Evolutionary conservation across 2,113 vertebrate genomes (phyloP), one percentile per base, ranked within the genome.

Genomic region (Neodon shergylaensis): DNA sequence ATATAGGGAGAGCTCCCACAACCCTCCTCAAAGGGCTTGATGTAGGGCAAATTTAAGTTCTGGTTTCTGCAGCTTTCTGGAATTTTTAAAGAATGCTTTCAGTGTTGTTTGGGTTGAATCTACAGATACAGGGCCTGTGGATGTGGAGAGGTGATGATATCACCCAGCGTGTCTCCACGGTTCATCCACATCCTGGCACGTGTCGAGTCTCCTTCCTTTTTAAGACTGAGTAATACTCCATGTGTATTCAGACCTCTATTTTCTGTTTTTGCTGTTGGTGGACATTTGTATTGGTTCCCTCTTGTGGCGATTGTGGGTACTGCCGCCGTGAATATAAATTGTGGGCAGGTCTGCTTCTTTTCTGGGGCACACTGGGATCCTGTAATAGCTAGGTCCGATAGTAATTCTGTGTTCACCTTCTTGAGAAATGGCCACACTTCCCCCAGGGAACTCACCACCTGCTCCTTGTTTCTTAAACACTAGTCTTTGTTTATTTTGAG

Each of bases 301-400:
- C 49, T 36, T 22, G 47, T 26, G 94, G 77, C 63, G 26, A 0
- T 0, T 21, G 13, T 12, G 52, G 8, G 7, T 2, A 52, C 4
- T 19, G 66, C 65, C 11, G 4, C 88, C 0, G 0, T 8, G 9
- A 1, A 5, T 66, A 7, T 5, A 28, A 6, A 7, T 17, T 31
- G 22, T 14, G 22, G 0, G 0, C 28, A 0, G 0, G 14, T 26
- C 42, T 72, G 88, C 58, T 31, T 7, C 5, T 0, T 47, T 16
- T 16, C 47, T 3, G 0, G 44, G 22, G 0, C 8, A 12, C 11
- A 0, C 17, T 49, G 21, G 58, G 22, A 74, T 16, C 14, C 47
- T 54, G 14, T 22, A 39, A 66, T 1, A 28, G 7, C 13, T 61
- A 76, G 42, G 24, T 33, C 33, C 0, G 0, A 2, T 1, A 14